Percentiles rank a stretch among this genome's conserved stretches.
phyloP scores from a whole-genome alignment of 1,140 invertebrate species.

The Papilio helenus region DNA sequence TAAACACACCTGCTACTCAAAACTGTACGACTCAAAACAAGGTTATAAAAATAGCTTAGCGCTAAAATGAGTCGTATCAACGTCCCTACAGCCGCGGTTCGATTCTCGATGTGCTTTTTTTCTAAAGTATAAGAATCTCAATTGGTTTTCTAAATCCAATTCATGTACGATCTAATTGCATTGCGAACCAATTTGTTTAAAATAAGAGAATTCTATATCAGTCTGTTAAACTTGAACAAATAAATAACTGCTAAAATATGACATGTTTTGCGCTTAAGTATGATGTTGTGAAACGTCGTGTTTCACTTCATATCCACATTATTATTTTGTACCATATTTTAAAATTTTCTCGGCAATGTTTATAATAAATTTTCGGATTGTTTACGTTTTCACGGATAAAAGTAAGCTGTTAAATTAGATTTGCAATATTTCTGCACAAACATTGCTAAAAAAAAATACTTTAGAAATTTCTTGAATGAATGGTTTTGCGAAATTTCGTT shows the following conservation, averaged over 20 bases:
- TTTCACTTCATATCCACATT: conserved; percentile 24
- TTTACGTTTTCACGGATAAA: neutral
- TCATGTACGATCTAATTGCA: neutral
- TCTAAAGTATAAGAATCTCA: neutral
- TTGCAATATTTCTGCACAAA: neutral
- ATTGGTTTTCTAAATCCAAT: neutral
- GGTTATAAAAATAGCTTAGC: conserved; percentile 1
- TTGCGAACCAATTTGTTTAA: neutral
- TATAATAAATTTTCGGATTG: conserved; percentile 4
- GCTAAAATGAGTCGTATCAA: neutral
- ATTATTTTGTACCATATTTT: conserved; percentile 6
- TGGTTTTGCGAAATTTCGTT: conserved; percentile 31
- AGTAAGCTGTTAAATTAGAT: neutral
- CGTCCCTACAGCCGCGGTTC: neutral
- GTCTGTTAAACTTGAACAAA: neutral
- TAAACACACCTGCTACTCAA: conserved; percentile 15
- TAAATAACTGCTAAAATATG: neutral
- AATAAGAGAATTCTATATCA: neutral
- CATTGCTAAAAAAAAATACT: neutral
- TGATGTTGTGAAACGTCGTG: conserved; percentile 8
- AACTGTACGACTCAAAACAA: neutral
- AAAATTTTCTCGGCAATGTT: conserved; percentile 1
- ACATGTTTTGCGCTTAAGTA: neutral
- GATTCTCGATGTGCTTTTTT: neutral
- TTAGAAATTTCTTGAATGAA: conserved; percentile 25